Evolutionary conservation across 2,113 vertebrate species (phyloP), one percentile per base, ranked within the genome.

Genomic region (Caracal caracal): DNA sequence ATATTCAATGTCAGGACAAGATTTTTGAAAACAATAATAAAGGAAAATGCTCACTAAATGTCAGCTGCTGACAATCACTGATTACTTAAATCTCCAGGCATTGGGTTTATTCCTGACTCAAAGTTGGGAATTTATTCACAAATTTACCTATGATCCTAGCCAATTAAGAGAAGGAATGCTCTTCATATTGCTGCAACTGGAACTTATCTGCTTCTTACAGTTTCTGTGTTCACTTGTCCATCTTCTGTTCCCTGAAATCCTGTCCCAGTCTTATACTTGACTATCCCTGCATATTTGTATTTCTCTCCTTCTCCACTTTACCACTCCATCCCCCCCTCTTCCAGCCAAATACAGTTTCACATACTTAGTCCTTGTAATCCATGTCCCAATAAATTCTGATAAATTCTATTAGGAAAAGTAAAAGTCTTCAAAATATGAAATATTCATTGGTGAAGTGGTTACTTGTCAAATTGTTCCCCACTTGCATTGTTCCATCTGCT

Each of bases 401-500:
- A 79, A 73, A 79, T 92, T 35, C 53, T 92, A 61, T 80, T 81
- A 49, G 16, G n/a, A 81, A 66, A 94, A 59, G 40, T 30, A 35
- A 71, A 91, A 82, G 28, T 71, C 51, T 76, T 84, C 63, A 96
- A 95, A 76, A 87, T 35, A 53, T 51, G 28, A 89, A 80, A 76
- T 51, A 71, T 76, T 59, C 53, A 43, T 47, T 87, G 78, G 71
- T 94, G 30, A 82, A 88, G 82, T 37, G 47, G 56, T 43, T 82
- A 82, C 66, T 78, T 87, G 43, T 87, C 37, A 96, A 94, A 87
- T 28, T 66, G 33, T 24, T 95, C 37, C 24, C n/a, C 51, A 88
- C 13, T 53, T 75, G 89, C 75, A 85, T 63, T 81, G 33, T 53
- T 63, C 28, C 24, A 73, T 88, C 19, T 84, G 15, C 35, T 43